A percentile compares a stretch with the other conserved stretches of the same genome.
Evolutionary conservation across 2,888 invertebrate genomes (phyloP).

Genomic region (Gymnosoma rotundatum): DNA sequence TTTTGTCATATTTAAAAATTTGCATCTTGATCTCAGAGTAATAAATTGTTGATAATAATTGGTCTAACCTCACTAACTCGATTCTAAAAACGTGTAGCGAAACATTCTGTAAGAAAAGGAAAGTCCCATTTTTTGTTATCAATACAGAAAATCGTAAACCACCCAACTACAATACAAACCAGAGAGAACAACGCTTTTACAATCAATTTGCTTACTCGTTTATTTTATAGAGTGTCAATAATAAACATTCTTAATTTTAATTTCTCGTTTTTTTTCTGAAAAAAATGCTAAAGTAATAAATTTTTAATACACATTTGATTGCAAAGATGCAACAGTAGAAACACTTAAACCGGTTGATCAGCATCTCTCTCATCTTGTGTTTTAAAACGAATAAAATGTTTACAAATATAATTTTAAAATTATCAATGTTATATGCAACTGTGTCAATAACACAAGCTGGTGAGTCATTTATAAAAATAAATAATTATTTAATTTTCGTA

Average conservation of each 20-base stretch:
- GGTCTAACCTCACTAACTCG: too few relatives aligned
- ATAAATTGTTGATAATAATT: too few relatives aligned
- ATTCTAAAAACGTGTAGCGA: too few relatives aligned
- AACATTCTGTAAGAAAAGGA: too few relatives aligned
- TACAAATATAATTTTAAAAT: slow-evolving; percentile 26
- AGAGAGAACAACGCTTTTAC: too few relatives aligned
- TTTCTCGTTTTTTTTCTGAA: neutral
- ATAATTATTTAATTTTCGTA: neutral
- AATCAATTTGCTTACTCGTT: too few relatives aligned
- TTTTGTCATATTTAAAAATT: too few relatives aligned
- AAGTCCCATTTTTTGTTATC: too few relatives aligned
- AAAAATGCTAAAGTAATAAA: neutral
- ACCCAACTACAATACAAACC: too few relatives aligned
- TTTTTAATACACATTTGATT: slow-evolving; percentile 29
- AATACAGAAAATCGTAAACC: too few relatives aligned
- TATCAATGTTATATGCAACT: neutral
- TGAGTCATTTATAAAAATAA: slow-evolving; percentile 21
- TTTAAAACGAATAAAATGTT: slow-evolving; percentile 22
- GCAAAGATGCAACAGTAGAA: slow-evolving; percentile 25
- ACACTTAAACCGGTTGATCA: neutral
- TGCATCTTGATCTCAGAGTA: too few relatives aligned
- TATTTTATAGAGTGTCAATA: too few relatives aligned
- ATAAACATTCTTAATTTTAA: neutral
- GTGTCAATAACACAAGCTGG: slow-evolving; percentile 38
- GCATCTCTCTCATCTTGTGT: slow-evolving; percentile 3